Evolutionary conservation across 2,888 invertebrate genomes (phyloP).

Genomic region (Lacanobia wlatinum): DNA sequence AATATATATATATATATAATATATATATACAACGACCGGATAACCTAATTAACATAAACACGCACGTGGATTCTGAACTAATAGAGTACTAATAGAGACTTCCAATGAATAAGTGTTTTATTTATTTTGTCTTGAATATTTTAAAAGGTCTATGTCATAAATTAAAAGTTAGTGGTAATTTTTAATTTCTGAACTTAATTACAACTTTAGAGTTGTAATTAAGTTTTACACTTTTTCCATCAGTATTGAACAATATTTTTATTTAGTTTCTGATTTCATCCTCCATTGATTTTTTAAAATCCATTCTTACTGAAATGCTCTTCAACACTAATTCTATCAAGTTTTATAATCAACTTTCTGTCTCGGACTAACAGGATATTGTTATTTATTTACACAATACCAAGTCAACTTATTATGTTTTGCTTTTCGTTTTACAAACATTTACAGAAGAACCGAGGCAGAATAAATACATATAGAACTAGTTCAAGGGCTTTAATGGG

Average conservation of each 20-base stretch:
- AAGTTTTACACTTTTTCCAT: too few relatives aligned
- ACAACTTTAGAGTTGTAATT: too few relatives aligned
- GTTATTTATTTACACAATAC: slow-evolving; percentile 21
- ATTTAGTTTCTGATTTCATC: background rate
- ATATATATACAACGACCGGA: too few relatives aligned
- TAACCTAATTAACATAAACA: too few relatives aligned
- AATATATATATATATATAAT: too few relatives aligned
- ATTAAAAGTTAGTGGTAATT: background rate
- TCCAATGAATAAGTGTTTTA: too few relatives aligned
- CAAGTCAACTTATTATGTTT: slow-evolving; percentile 14
- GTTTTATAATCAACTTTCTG: slow-evolving; percentile 9
- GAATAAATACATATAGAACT: slow-evolving; percentile 1
- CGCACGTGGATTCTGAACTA: too few relatives aligned
- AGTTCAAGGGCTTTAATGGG: background rate
- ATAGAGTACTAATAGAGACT: too few relatives aligned
- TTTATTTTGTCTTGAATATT: too few relatives aligned
- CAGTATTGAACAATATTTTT: too few relatives aligned
- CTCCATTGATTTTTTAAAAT: background rate
- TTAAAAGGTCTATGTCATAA: background rate
- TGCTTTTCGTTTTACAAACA: slow-evolving; percentile 34
- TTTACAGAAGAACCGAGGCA: slow-evolving; percentile 39
- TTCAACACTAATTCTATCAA: slow-evolving; percentile 16
- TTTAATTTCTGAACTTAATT: too few relatives aligned
- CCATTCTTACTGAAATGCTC: background rate
- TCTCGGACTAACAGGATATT: background rate